Evolutionary conservation across 1,140 invertebrate genomes (phyloP), one percentile per base, ranked within the genome.

Genomic region (Drosophila pectinifera): DNA sequence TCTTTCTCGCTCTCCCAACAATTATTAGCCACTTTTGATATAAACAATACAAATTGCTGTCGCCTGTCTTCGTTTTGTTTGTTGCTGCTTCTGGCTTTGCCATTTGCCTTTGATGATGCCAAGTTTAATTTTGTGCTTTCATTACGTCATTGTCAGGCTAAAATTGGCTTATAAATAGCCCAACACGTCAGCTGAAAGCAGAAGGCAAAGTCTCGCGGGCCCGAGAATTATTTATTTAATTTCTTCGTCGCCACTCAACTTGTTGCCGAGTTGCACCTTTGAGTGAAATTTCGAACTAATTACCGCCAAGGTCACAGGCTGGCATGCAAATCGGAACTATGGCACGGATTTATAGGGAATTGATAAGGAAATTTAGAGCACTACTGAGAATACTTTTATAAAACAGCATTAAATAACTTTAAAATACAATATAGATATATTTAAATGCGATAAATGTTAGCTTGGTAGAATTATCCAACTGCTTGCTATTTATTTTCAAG

Each of bases 121-220:
- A 78, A 78, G 77, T 74, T 78, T 76, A 73, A 57, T 72, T 61
- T 59, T 80, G 63, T 80, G 48, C 63, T 62, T 54, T 70, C 42
- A 90, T 90, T 90, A 76, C 86, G 86, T 90, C 83, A 88, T 88
- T 83, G 76, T 79, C 72, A 79, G 64, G 67, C 79, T 80, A 80
- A 86, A 85, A 89, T 79, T 76, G 68, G 67, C 72, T 75, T 86
- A 86, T 80, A 90, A 90, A 90, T 90, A 90, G 68, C 79, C 42
- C 79, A 90, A 90, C 86, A 86, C 86, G 86, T 86, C 81, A 90
- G 83, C 82, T 65, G 63, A 62, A 73, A 46, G 48, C 59, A 69
- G 46, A 57, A 82, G 58, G 64, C 61, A 76, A 84, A 73, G 73
- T 74, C 67, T 78, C 48, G 13, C 49, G 55, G 48, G 28, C 55